phyloP scores from a whole-genome alignment of 1,140 invertebrate genomes.

The Achroia grisella region DNA sequence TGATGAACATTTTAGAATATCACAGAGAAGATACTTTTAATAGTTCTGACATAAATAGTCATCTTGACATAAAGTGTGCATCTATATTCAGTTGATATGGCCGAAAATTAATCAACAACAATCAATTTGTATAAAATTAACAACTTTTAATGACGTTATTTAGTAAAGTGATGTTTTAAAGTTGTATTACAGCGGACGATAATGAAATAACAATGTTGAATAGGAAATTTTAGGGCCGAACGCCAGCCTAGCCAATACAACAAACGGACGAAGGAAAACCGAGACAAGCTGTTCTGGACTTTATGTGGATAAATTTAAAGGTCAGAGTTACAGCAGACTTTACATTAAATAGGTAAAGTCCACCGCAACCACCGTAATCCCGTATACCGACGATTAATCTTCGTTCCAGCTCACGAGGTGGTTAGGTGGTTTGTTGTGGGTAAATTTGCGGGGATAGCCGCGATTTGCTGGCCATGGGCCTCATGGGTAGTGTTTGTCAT shows the following conservation, averaged over 20 bases:
- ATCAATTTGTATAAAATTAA: too few species aligned
- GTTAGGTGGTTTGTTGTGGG: constrained; percentile 51
- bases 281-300: constrained; percentile 10
- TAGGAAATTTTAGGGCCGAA: constrained; percentile 25
- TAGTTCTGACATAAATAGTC: too few species aligned
- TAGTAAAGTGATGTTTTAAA: constrained; percentile 1
- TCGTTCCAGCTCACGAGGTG: constrained; percentile 50
- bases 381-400: constrained; percentile 58
- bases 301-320: constrained; percentile 8
- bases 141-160: too few species aligned
- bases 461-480: constrained; percentile 45
- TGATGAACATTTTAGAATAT: too few species aligned
- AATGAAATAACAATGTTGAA: constrained; percentile 30
- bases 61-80: too few species aligned
- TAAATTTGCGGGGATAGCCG: constrained; percentile 51
- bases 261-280: neutral
- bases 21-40: too few species aligned
- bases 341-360: constrained; percentile 19
- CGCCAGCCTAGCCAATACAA: neutral
- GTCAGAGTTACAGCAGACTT: constrained; percentile 6
- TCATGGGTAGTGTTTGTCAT: constrained; percentile 38
- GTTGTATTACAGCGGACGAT: constrained; percentile 14
- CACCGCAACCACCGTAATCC: constrained; percentile 51
- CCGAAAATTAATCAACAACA: too few species aligned
- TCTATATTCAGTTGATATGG: too few species aligned